Base-by-base conservation (phyloP, 2,113 vertebrate genomes). In the Cyanistes caeruleus region DNA sequence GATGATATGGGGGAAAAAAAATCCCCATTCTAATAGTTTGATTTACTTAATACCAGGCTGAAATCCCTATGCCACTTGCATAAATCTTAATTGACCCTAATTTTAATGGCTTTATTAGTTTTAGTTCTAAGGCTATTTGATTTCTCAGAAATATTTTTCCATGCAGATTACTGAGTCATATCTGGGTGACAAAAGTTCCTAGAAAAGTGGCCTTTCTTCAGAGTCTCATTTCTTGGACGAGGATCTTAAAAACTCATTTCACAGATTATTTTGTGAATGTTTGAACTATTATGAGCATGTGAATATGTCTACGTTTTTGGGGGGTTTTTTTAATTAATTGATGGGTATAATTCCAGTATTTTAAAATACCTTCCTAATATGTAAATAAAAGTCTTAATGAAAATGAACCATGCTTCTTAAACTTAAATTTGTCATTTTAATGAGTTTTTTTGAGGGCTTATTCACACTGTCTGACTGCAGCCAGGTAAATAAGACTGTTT, bases 81-180 rank as follows among this genome's bases (percentile, higher is more conserved):
- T 75, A 91, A 93, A 76, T 79, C 67, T 89, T 84, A 63, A 87
- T 82, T 73, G 15, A 7, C 12, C n/a, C 16, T 80, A 75, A 64
- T 89, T 89, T 88, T 90, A 81, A 90, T 72, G 85, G 19, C 20
- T 79, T 90, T 90, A 73, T 95, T 81, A 53, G 31, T 91, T 95
- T 96, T 91, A 78, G 13, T 53, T 37, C 48, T 72, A 82, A 82
- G 31, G 22, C 30, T 84, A 75, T 82, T 91, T 94, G 33, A 69
- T 82, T 87, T 94, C 44, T 79, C 67, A 93, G 81, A 89, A 91
- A 64, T 78, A 72, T 56, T 85, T 95, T 94, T 88, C 49, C 8
- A 30, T 52, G 25, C 67, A 37, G n/a, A 23, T 93, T 65, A 84
- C 16, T 77, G 46, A 30, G 19, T 70, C 48, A 37, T 60, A 49